Evolutionary conservation across 2,113 vertebrate genomes (phyloP), one percentile per base, ranked within the genome.

Genomic region (Thamnaconus septentrionalis): DNA sequence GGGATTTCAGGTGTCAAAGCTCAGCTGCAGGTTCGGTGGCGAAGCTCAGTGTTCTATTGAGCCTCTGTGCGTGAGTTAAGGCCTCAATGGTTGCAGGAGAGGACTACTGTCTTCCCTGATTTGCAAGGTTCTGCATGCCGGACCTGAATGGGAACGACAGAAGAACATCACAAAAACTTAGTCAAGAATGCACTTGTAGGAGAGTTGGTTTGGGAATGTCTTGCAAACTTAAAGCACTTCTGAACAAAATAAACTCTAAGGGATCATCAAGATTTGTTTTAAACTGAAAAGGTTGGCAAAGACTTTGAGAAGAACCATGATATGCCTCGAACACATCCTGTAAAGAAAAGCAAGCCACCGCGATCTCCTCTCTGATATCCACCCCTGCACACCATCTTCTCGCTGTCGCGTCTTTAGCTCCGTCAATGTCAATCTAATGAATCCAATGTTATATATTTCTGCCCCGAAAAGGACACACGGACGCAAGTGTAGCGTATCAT

Each of bases 101-200:
- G 60, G 39, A 70, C 47, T 77, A 56, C 66, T 83, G 83, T 59
- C 80, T 78, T 71, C 51, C 41, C 57, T 73, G 74, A 70, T 51
- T 31, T 63, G 58, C 53, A 53, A 67, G 75, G 79, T 69, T 71
- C 73, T 70, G 75, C 89, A 90, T 89, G 70, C 73, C 81, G 85
- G 64, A 85, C 79, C 90, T 91, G 41, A 55, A 84, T 88, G 51
- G 71, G 49, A 78, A 52, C 49, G 4, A 67, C 6, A 69, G 7
- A 48, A 47, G 2, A 75, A 76, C 8, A 61, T 48, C 1, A 65
- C 5, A 73, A 12, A 31, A 31, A 31, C 18, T 31, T 31, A 31
- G 18, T 1, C 18, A 31, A 31, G 18, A 31, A 31, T 31, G 18
- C 18, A 31, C 18, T 31, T 31, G 18, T 31, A 31, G 18, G 18